These are phyloP conservation scores for Caenorhabditis zanzibari DNA, from an alignment of 2,888 invertebrate genomes.

Conservation along the genomic window DNA sequence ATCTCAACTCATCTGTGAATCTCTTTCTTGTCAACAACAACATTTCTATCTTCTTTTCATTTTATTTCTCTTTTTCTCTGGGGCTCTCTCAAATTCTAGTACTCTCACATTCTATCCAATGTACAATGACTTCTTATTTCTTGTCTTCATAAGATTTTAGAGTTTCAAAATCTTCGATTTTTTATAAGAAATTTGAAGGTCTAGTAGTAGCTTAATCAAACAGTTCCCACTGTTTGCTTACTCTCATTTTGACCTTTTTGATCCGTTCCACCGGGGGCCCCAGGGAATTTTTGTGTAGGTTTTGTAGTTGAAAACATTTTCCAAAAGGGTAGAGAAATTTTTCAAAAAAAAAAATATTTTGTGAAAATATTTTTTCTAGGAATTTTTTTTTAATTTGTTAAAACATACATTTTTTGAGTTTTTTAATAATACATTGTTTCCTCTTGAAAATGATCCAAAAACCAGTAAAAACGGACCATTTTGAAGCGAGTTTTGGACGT, in stretches of 20 bases:
- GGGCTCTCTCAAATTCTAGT: conserved; percentile 11
- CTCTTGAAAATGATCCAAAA: no score
- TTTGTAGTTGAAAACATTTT: background rate
- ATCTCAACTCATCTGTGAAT: no score
- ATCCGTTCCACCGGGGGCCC: background rate
- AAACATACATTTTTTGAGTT: no score
- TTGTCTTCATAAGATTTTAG: no score
- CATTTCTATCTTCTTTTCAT: background rate
- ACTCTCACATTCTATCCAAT: background rate
- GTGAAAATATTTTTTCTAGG: no score
- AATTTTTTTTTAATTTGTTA: no score
- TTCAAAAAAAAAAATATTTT: no score
- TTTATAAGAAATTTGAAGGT: background rate
- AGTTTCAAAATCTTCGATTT: background rate
- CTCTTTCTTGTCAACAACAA: conserved; percentile 16
- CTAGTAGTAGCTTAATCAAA: background rate
- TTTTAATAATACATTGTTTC: no score
- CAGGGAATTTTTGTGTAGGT: background rate
- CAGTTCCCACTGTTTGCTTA: conserved; percentile 2
- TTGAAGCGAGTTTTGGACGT: no score
- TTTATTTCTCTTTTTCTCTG: background rate
- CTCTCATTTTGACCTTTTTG: conserved; percentile 35
- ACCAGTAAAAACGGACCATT: no score
- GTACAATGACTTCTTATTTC: background rate
- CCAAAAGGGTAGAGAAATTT: no score